A percentile compares a stretch with the other conserved stretches of the same genome.
Evolutionary conservation across 2,888 invertebrate genomes (phyloP).

Genomic region (Stenoptilia bipunctidactyla): DNA sequence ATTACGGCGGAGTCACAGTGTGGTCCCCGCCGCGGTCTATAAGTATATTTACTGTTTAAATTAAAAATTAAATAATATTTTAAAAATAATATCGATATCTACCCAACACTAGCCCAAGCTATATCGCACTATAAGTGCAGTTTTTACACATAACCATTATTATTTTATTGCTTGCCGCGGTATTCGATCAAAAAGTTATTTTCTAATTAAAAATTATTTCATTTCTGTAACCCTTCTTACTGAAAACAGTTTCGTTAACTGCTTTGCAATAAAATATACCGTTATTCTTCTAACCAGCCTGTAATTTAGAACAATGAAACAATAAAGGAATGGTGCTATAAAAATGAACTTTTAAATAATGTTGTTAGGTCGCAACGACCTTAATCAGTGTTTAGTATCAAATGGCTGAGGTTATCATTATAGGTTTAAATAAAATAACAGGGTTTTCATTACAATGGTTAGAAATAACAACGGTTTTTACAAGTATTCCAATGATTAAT

Average conservation of each 20-base stretch:
- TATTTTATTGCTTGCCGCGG: neutral
- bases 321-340: neutral
- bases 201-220: slow-evolving; percentile 1
- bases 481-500: too few relatives aligned
- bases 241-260: neutral
- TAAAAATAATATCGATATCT: too few relatives aligned
- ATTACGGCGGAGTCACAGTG: too few relatives aligned
- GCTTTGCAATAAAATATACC: neutral
- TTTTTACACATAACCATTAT: neutral
- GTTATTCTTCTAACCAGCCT: neutral
- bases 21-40: too few relatives aligned
- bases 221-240: neutral
- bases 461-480: too few relatives aligned
- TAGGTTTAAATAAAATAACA: too few relatives aligned
- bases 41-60: too few relatives aligned
- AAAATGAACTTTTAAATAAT: neutral
- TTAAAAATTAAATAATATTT: too few relatives aligned
- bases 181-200: neutral
- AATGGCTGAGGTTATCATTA: too few relatives aligned
- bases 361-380: neutral
- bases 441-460: too few relatives aligned
- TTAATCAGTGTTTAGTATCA: too few relatives aligned
- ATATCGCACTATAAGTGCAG: neutral
- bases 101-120: neutral
- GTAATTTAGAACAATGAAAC: neutral